Evolutionary conservation across 2,888 invertebrate species (phyloP), one percentile per base, ranked within the genome.

Genomic region (Danaus chrysippus): DNA sequence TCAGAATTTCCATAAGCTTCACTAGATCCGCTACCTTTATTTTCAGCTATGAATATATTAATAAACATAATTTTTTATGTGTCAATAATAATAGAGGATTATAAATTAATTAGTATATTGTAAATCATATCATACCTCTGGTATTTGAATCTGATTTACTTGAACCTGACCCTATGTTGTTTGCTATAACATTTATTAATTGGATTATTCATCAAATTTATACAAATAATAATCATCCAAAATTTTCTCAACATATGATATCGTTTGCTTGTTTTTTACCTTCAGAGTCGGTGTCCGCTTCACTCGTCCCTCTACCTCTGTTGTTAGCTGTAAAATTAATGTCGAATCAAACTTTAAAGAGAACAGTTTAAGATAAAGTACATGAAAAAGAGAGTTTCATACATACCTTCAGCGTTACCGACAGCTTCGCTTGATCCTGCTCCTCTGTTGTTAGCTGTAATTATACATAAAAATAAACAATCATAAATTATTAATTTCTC

Each of bases 261-360:
- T 34, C 6, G 23, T 34, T 34, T 5, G 2, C 23, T 34, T 5
- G 23, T 6, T 34, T 6, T 34, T 5, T 34, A 34, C 23, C 23
- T 34, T 34, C 23, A 34, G 23, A 34, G 42, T 11, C 55, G 11
- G 62, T 42, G 3, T 44, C 41, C 15, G 62, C 56, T 0, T 12
- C 10, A 23, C 43, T 53, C 23, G 52, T 19, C 6, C 56, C 56
- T n/a, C 43, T 15, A 10, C 46, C 54, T 2, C 19, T 17, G 15
- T 19, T 63, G 19, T 11, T 12, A 0, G 62, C 60, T 65, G 6
- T 17, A 62, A 56, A 23, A n/a, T 43, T n/a, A 23, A 59, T 43
- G n/a, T 17, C 11, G 10, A 13, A 43, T 8, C 34, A 43, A 1
- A 54, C 43, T 13, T 10, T n/a, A 42, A 42, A 11, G 44, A 1